Conservation (phyloP, 2,113 vertebrate genomes). For the Cromileptes altivelis region DNA sequence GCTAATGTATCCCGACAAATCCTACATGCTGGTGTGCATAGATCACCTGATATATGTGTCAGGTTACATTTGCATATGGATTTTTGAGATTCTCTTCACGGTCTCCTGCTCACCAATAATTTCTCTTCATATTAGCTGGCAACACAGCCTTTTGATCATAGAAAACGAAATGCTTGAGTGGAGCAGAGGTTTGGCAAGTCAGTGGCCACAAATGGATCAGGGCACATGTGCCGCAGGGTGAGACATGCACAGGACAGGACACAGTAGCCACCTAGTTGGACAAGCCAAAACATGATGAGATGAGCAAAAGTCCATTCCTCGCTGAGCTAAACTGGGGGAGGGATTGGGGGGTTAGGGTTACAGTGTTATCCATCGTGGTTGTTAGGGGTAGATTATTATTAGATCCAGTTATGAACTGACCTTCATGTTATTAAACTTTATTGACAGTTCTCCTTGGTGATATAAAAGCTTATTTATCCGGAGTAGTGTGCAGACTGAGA, state of each 20-base stretch:
- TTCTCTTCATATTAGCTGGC: background rate
- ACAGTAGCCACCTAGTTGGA: background rate
- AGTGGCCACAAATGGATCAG: background rate
- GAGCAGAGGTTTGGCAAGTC: background rate
- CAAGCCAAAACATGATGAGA: background rate
- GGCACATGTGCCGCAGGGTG: background rate
- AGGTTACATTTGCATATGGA: too few relatives aligned
- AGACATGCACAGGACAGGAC: background rate
- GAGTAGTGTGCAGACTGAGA: slow-evolving; percentile 21
- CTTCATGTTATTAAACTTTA: slow-evolving; percentile 59
- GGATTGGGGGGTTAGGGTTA: too few relatives aligned
- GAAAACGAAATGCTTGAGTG: background rate
- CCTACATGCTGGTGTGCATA: too few relatives aligned
- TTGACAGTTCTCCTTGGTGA: slow-evolving; percentile 41
- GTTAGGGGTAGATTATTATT: slow-evolving; percentile 30
- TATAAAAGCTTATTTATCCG: slow-evolving; percentile 53
- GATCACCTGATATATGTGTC: too few relatives aligned
- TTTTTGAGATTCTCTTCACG: too few relatives aligned
- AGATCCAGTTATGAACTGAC: slow-evolving; percentile 40
- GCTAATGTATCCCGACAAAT: too few relatives aligned
- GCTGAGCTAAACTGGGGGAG: background rate
- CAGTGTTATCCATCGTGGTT: background rate
- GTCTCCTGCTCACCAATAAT: too few relatives aligned
- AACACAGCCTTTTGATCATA: background rate
- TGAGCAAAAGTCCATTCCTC: background rate